These are phyloP conservation scores for Galeopsomyia nigrocyanea DNA, from an alignment of 2,888 invertebrate species.

Conservation along the genomic window DNA sequence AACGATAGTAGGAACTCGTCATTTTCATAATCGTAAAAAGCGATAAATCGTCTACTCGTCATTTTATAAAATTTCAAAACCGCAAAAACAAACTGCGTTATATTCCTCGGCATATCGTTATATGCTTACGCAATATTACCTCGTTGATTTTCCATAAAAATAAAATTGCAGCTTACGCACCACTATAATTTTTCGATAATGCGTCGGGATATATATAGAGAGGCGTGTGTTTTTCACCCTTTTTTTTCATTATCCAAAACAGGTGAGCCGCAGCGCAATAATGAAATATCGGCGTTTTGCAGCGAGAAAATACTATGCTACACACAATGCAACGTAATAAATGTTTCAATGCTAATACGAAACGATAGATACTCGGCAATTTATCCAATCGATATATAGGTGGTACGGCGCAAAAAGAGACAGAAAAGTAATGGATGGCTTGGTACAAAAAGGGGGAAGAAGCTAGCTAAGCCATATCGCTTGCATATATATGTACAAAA, in stretches of 20 bases:
- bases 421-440: constrained; percentile 38
- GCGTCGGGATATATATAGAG: not conserved
- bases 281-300: constrained; percentile 15
- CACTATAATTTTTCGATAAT: constrained; percentile 16
- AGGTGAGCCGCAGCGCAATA: not conserved
- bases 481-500: constrained; percentile 14
- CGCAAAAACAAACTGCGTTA: not conserved
- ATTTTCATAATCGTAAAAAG: no score
- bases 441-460: constrained; percentile 19
- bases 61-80: no score
- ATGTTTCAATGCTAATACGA: constrained; percentile 44
- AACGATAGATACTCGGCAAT: constrained; percentile 44
- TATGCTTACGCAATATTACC: not conserved
- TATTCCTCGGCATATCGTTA: not conserved
- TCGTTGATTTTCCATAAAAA: constrained; percentile 11
- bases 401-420: constrained; percentile 24
- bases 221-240: constrained; percentile 4
- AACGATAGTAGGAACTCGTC: no score
- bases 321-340: constrained; percentile 30
- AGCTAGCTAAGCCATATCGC: not conserved
- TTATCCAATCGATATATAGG: constrained; percentile 41
- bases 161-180: constrained; percentile 9
- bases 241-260: constrained; percentile 33
- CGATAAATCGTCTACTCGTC: no score
- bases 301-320: constrained; percentile 22